phyloP scores from a whole-genome alignment of 2,797 vertebrate species.

The Premnoplex brunnescens region DNA sequence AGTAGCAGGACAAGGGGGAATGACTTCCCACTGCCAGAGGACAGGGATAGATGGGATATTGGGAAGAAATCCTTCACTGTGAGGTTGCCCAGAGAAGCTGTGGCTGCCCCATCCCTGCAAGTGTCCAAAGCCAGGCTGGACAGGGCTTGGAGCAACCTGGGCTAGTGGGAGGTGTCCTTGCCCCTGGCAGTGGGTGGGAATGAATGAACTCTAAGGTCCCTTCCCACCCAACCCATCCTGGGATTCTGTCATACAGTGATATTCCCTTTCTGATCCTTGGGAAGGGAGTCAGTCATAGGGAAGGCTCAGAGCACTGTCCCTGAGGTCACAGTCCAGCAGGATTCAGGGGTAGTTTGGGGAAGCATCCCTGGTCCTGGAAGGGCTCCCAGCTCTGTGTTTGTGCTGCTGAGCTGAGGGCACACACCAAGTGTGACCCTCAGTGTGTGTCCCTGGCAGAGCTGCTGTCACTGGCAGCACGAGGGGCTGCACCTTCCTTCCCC shows the following conservation, averaged over 20 bases:
- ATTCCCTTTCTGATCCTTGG: neutral
- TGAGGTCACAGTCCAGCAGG: neutral
- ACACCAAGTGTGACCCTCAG: no score
- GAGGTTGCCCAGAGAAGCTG: neutral
- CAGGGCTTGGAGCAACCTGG: neutral
- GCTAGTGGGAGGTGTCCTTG: neutral
- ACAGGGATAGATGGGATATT: neutral
- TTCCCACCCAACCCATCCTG: neutral
- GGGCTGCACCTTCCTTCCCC: neutral
- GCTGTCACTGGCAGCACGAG: neutral
- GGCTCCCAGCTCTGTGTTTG: neutral
- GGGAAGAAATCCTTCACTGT: neutral
- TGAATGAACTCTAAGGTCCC: neutral
- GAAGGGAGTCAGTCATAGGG: neutral
- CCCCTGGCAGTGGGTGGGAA: fast-evolving
- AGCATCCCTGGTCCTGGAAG: fast-evolving
- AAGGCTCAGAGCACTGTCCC: neutral
- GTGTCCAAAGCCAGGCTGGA: neutral
- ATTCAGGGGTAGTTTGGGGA: neutral
- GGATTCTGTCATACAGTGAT: fast-evolving
- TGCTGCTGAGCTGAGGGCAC: neutral
- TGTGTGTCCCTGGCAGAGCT: neutral
- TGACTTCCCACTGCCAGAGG: neutral
- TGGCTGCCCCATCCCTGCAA: neutral
- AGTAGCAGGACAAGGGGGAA: neutral